These are phyloP conservation scores for Bombus vancouverensis DNA, from an alignment of 1,140 invertebrate genomes.

Conservation along the genomic window DNA sequence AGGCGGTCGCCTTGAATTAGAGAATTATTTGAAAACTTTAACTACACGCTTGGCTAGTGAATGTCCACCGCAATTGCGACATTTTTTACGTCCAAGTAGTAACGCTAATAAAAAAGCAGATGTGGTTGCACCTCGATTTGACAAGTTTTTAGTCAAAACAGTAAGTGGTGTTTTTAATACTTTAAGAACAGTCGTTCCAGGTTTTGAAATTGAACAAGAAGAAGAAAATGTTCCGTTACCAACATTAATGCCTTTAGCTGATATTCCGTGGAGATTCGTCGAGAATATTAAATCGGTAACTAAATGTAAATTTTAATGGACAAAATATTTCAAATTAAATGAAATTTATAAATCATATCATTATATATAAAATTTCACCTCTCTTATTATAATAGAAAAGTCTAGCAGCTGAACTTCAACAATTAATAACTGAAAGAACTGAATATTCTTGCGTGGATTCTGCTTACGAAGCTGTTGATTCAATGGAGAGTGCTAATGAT, in stretches of 20 bases:
- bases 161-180: conserved; percentile 79
- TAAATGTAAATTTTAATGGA: neutral
- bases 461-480: conserved; percentile 79
- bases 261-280: conserved; percentile 79
- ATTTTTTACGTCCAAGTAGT: conserved; percentile 77
- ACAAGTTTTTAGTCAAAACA: conserved; percentile 78
- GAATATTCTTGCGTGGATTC: conserved; percentile 78
- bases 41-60: conserved; percentile 75
- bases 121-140: conserved; percentile 74
- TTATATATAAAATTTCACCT: neutral
- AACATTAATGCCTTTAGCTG: conserved; percentile 77
- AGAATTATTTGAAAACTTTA: conserved; percentile 75
- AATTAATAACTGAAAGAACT: conserved; percentile 74
- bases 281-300: conserved; percentile 76
- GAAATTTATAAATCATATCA: conserved; percentile 37
- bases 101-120: conserved; percentile 77
- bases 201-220: conserved; percentile 78
- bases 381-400: conserved; percentile 60
- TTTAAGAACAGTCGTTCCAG: conserved; percentile 77
- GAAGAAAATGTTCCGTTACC: conserved; percentile 73
- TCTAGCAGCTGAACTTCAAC: conserved; percentile 69
- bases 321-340: conserved; percentile 55
- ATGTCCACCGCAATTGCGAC: conserved; percentile 73
- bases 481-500: conserved; percentile 72
- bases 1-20: conserved; percentile 77